Base-by-base conservation (phyloP, 1,140 invertebrate genomes). In the Reticulitermes speratus region DNA sequence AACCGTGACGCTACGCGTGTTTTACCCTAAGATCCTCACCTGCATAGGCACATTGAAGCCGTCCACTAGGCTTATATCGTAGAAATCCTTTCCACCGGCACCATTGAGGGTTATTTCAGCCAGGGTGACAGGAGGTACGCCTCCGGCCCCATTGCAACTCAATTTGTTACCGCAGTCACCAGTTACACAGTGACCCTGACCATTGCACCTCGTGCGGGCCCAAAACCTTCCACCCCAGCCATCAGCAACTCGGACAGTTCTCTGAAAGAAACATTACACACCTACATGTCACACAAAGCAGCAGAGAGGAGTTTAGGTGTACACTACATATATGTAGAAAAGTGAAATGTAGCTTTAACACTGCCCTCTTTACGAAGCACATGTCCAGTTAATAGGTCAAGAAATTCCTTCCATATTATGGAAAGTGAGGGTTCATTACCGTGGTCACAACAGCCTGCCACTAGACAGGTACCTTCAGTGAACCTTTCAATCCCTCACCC, bases 21-120 rank as follows among this genome's bases (percentile, higher is more conserved):
- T 38, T 59, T 19, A 59, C 2, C 55, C 21, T 23, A 65, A n/a
- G 8, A 19, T 65, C 12, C 19, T 65, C 23, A 86, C 85, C 65
- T 30, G 38, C 5, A 69, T 21, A 30, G 84, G 85, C 2, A 92
- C 85, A 87, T 92, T 92, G 87, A 88, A 92, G 23, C 91, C 91
- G 88, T 92, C 91, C 32, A 92, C 91, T 55, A 92, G 87, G 44
- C 91, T 91, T 75, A 92, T 88, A 85, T 92, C 91, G 86, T 92
- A 92, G 87, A 89, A 92, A 88, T 92, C 91, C 16, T 90, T 87
- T 84, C 90, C 83, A 21, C 86, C 84, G 23, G 89, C 85, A 38
- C 89, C 90, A 84, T 89, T 89, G 45, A 92, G 88, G 1, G 91
- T 92, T 55, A 92, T 90, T 88, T 92, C 91, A 2, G 91, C 91